Percentiles rank a stretch among this genome's conserved stretches.
phyloP scores from a whole-genome alignment of 2,113 vertebrate species.

The Athene cunicularia region DNA sequence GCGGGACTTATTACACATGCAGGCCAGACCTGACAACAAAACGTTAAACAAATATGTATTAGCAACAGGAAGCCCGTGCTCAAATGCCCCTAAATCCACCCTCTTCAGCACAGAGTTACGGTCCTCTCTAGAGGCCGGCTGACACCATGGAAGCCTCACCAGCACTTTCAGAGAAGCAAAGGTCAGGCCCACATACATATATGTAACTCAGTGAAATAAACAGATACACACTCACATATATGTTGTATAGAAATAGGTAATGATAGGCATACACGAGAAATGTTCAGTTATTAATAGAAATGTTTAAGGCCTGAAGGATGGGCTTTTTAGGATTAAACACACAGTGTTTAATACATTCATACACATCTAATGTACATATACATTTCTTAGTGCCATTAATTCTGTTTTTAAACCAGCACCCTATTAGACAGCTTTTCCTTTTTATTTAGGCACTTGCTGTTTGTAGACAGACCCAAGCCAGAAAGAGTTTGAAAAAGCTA shows the following conservation, averaged over 20 bases:
- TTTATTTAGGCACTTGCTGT: not conserved
- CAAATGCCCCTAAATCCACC: not conserved
- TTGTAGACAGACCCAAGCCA: not conserved
- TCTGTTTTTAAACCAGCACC: not conserved
- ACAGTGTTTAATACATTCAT: not conserved
- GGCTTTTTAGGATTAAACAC: not conserved
- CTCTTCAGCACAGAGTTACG: not conserved
- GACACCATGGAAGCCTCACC: fast-evolving
- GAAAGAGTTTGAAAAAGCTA: not conserved
- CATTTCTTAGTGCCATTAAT: not conserved
- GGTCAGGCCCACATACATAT: fast-evolving
- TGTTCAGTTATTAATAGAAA: not conserved
- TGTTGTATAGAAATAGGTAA: not conserved
- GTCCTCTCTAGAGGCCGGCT: not conserved
- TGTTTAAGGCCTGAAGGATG: not conserved
- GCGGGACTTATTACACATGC: not conserved
- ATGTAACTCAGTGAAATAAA: fast-evolving
- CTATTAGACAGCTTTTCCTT: not conserved
- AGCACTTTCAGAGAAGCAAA: fast-evolving
- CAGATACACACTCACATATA: fast-evolving
- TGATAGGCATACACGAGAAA: fast-evolving
- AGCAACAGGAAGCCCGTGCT: not conserved
- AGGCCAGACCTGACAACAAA: not conserved
- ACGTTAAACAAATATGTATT: not conserved
- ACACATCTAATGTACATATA: not conserved